phyloP scores from a whole-genome alignment of 2,113 vertebrate species.

The Aramus guarauna region DNA sequence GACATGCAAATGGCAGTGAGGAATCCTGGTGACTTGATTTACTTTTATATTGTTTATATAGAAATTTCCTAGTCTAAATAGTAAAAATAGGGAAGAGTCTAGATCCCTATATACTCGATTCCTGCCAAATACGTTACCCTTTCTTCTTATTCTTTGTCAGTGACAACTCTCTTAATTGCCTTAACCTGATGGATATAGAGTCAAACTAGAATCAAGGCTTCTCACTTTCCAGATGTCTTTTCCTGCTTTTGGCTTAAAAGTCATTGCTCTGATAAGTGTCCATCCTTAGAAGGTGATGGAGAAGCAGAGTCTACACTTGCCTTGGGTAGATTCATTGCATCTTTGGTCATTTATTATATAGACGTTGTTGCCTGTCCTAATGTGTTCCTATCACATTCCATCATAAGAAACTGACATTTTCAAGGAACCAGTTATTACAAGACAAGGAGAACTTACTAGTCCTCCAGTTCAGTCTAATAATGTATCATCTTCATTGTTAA shows the following conservation, averaged over 20 bases:
- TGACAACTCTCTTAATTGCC: background rate
- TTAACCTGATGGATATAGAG: background rate
- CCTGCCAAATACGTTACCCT: background rate
- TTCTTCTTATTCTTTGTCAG: background rate
- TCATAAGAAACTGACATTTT: background rate
- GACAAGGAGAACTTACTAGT: background rate
- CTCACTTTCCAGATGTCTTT: background rate
- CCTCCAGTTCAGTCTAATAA: background rate
- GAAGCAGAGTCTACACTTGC: background rate
- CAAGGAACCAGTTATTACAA: background rate
- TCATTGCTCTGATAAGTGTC: background rate
- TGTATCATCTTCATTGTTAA: background rate
- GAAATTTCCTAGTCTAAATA: background rate
- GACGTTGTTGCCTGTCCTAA: background rate
- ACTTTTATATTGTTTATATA: background rate
- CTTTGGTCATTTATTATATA: background rate
- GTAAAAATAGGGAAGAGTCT: background rate
- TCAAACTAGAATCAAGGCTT: background rate
- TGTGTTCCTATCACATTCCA: background rate
- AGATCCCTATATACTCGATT: background rate
- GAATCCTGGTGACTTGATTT: background rate
- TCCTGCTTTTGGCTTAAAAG: background rate
- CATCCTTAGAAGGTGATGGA: background rate
- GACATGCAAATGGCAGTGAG: background rate
- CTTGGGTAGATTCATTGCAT: background rate